phyloP scores from a whole-genome alignment of 2,113 vertebrate genomes.

The Otus sunia region DNA sequence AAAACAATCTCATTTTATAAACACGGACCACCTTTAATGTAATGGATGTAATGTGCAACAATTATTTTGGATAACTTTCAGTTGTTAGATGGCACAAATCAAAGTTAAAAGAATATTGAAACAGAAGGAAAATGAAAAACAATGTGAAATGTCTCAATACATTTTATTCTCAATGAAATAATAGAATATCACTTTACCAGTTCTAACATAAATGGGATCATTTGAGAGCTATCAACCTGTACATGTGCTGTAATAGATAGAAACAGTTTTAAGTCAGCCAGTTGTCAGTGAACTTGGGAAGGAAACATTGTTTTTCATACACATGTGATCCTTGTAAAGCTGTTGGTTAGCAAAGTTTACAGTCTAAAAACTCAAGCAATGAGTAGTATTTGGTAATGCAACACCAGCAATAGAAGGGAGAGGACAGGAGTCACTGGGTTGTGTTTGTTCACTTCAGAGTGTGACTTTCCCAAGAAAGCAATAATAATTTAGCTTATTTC shows the following conservation, averaged over 20 bases:
- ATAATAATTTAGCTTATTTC: neutral
- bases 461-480: neutral
- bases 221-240: neutral
- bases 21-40: neutral
- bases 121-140: neutral
- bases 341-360: neutral
- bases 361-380: neutral
- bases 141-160: neutral
- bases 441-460: neutral
- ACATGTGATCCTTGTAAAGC: neutral
- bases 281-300: neutral
- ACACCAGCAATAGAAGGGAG: neutral
- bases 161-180: neutral
- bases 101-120: neutral
- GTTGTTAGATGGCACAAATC: neutral
- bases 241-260: neutral
- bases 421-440: neutral
- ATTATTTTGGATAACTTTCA: slow-evolving; percentile 1
- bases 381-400: neutral
- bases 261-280: neutral
- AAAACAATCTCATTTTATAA: slow-evolving; percentile 11
- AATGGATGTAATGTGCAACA: neutral
- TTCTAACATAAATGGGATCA: neutral
- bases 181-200: neutral
- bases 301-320: neutral